Percentiles rank a stretch among this genome's conserved stretches.
These are phyloP conservation scores for Petrocephalus zakoni DNA, from an alignment of 2,113 vertebrate species.

Conservation along the genomic window DNA sequence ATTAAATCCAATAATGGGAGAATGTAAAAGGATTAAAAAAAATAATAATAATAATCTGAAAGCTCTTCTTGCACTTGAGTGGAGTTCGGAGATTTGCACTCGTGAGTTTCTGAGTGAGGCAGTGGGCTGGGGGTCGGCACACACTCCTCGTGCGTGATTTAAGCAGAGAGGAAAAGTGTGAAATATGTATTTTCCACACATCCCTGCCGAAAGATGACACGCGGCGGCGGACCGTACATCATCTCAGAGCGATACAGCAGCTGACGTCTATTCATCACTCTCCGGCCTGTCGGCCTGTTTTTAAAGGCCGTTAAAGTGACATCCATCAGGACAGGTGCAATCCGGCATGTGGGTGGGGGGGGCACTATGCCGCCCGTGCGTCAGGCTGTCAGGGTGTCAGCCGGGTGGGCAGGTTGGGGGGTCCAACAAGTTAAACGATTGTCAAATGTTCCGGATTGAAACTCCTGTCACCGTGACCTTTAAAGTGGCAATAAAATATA, in stretches of 20 bases:
- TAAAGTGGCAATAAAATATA: slow-evolving; percentile 41
- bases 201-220: slow-evolving; percentile 27
- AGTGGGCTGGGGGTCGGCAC: background rate
- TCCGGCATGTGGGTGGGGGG: slow-evolving; percentile 19
- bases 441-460: slow-evolving; percentile 20
- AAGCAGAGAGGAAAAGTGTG: slow-evolving; percentile 32
- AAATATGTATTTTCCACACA: slow-evolving; percentile 40
- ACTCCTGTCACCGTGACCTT: slow-evolving; percentile 28
- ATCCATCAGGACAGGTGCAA: slow-evolving; percentile 40
- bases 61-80: background rate
- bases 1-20: slow-evolving; percentile 26
- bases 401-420: background rate
- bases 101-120: background rate
- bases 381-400: background rate
- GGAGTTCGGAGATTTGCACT: background rate
- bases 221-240: slow-evolving; percentile 39
- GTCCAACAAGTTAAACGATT: slow-evolving; percentile 16
- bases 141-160: slow-evolving; percentile 26
- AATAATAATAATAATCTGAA: background rate
- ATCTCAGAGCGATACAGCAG: background rate
- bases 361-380: background rate
- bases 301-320: slow-evolving; percentile 45
- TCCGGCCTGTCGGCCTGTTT: slow-evolving; percentile 24
- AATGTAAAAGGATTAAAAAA: background rate
- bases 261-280: slow-evolving; percentile 29